Percentiles rank a stretch among this genome's conserved stretches.
Evolutionary conservation across 2,888 invertebrate genomes (phyloP).

Genomic region (Leptothorax acervorum): DNA sequence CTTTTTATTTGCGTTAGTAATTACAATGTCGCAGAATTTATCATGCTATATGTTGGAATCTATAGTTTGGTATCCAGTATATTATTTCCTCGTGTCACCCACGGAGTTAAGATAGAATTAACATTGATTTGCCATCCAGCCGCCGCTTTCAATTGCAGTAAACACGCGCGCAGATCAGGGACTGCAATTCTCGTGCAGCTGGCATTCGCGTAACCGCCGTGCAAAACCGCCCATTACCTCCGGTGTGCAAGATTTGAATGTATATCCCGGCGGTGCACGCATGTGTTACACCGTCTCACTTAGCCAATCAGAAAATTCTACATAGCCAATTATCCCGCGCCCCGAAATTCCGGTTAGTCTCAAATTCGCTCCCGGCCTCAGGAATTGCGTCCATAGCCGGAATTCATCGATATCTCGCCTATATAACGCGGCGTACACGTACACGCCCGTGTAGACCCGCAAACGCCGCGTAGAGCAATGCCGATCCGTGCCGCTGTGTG

Average conservation of each 20-base stretch:
- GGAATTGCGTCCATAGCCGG: constrained; percentile 51
- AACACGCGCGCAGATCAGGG: neutral
- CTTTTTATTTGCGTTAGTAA: neutral
- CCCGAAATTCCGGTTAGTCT: constrained; percentile 53
- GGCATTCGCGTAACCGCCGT: constrained; percentile 22
- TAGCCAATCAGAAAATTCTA: constrained; percentile 53
- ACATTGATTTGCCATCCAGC: constrained; percentile 14
- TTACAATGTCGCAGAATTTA: neutral
- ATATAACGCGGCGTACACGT: constrained; percentile 27
- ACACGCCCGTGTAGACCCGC: neutral
- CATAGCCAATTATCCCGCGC: constrained; percentile 41
- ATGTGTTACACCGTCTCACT: constrained; percentile 29
- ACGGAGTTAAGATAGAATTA: neutral
- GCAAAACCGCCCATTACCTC: constrained; percentile 41
- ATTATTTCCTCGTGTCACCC: neutral
- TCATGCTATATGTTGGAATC: neutral
- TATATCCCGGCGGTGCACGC: constrained; percentile 19
- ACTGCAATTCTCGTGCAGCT: constrained; percentile 10
- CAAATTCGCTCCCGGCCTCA: constrained; percentile 52
- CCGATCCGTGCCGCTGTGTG: constrained; percentile 1
- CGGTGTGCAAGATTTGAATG: constrained; percentile 3
- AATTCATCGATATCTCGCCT: constrained; percentile 47
- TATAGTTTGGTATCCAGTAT: neutral
- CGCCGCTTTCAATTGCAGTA: neutral
- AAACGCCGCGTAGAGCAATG: constrained; percentile 26